Base-by-base conservation (phyloP, 2,113 vertebrate species). In the Bubalus kerabau region DNA sequence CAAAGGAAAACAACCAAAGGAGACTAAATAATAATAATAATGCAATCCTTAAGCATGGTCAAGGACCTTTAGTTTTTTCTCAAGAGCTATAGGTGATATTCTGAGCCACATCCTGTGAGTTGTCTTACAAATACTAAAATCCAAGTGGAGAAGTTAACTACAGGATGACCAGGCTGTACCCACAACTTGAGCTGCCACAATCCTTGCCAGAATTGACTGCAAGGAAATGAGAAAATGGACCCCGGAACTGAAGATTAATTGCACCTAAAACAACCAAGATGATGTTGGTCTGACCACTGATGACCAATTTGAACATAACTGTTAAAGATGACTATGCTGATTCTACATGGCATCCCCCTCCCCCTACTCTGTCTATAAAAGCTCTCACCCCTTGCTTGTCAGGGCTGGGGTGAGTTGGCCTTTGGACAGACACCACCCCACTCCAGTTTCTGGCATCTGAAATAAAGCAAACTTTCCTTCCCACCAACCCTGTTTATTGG, bases 361-460 rank as follows among this genome's bases (percentile, higher is more conserved):
- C 6, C 71, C 11, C 3, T 0, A 74, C 71, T 74, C 36, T 74
- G 1, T 74, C 36, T 74, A 24, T 7, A 24, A 74, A 43, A 74
- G 36, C 21, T 43, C 36, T 74, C 36, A 74, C 6, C 11, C 36
- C 21, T 23, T 40, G 36, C 36, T 43, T 74, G n/a, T 74, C 2
- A 23, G 36, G 71, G 64, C n/a, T 23, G 23, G 21, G 21, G 21
- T 0, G 36, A 74, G 71, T 23, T 2, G 0, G 36, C 71, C 71
- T 74, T 43, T 74, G 21, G 71, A 43, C 71, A 74, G 10, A 74
- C n/a, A 36, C n/a, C 64, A 23, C 36, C 67, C 11, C 11, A 43
- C 71, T 43, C 21, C 71, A 74, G 21, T 24, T 74, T 40, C 36
- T 43, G 71, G 11, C 2, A 14, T 74, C 71, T 74, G 21, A 74